phyloP scores from a whole-genome alignment of 92 coral and sea anemone species.

The Micromussa lordhowensis region DNA sequence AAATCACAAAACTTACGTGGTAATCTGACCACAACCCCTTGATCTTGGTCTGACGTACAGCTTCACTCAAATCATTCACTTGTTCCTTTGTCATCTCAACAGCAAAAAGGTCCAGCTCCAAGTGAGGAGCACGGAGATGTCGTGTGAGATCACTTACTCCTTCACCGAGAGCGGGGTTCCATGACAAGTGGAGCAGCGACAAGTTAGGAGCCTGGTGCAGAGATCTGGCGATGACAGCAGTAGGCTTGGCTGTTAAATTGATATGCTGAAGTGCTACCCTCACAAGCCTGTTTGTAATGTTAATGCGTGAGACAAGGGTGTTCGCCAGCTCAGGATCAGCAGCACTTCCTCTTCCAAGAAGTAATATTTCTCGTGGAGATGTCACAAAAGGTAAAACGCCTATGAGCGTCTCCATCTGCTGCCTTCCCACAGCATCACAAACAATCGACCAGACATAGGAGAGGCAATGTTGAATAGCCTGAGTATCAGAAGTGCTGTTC shows the following conservation, averaged over 20 bases:
- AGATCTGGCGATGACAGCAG: slow-evolving; percentile 1
- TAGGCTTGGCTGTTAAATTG: background rate
- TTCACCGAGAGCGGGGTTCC: slow-evolving; percentile 11
- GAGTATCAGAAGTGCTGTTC: background rate
- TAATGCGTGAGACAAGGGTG: background rate
- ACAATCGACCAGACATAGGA: background rate
- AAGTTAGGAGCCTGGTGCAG: slow-evolving; percentile 19
- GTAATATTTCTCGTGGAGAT: fast-evolving
- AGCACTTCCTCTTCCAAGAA: background rate
- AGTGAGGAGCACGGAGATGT: slow-evolving; percentile 19
- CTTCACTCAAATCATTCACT: slow-evolving; percentile 8
- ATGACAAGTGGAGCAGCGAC: background rate
- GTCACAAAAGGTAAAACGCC: background rate
- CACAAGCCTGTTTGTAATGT: background rate
- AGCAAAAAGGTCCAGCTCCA: background rate
- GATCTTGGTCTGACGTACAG: slow-evolving; percentile 17
- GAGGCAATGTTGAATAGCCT: background rate
- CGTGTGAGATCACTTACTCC: background rate
- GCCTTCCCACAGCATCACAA: background rate
- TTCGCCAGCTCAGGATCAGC: background rate
- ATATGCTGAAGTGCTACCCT: background rate
- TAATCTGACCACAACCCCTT: background rate
- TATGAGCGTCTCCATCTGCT: background rate
- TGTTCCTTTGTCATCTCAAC: slow-evolving; percentile 25
- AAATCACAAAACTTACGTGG: slow-evolving; percentile 20